Evolutionary conservation across 2,888 invertebrate species (phyloP), one percentile per base, ranked within the genome.

Genomic region (Ennomos quercinarius): DNA sequence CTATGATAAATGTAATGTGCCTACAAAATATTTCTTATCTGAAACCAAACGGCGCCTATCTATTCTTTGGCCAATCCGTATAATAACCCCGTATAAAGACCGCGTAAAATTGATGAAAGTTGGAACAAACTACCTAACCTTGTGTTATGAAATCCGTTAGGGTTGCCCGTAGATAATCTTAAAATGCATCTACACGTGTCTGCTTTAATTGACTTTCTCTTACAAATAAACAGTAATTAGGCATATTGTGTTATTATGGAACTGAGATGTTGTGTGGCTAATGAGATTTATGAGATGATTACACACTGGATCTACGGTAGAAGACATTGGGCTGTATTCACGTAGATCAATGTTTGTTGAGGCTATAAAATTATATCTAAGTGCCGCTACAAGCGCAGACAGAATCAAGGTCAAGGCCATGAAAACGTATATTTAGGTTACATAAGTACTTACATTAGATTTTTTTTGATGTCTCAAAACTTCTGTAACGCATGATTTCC

Each of bases 161-260:
- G 64, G 63, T 50, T 56, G 49, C 47, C 66, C 67, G 61, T 63
- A 38, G 42, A 65, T 64, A 66, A 65, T 68, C 59, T 52, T 41
- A 62, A 66, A 64, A 66, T 50, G 55, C 61, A 58, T 42, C 57
- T 59, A 62, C 70, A 68, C 70, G 70, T 70, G 70, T 63, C 65
- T 42, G 37, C 38, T 11, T 51, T 55, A 55, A 62, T 55, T 62
- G 50, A 57, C 57, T 58, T 57, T 55, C 54, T 55, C 54, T 44
- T 54, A 54, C 51, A 53, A 57, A 61, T 61, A 61, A 55, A 56
- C 55, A 47, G 51, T 51, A 6, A 27, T 44, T 51, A 43, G 8
- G 46, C 43, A 34, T 55, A 55, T 27, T 27, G 27, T 27, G 27
- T 27, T 27, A 51, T 62, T 57, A 53, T 11, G 49, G 36, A 40